Conservation (phyloP, 1,140 invertebrate genomes). For the Drosophila murphyi region DNA sequence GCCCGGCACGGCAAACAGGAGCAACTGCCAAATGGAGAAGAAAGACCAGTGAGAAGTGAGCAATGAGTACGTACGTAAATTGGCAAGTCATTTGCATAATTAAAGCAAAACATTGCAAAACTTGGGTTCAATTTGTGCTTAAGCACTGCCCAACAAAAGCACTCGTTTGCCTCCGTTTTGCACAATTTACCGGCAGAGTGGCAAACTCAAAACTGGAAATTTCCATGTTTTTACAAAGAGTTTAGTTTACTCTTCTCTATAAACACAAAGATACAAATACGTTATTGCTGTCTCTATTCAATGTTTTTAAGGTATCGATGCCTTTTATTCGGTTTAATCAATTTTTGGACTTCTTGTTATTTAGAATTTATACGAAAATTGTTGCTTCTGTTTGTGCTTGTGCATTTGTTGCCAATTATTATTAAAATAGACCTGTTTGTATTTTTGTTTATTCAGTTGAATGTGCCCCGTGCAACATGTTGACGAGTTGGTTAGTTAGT, state of each 20-base stretch:
- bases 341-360: conserved; percentile 33
- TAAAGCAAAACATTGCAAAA: conserved; percentile 69
- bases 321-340: conserved; percentile 36
- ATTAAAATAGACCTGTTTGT: not conserved
- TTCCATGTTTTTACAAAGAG: conserved; percentile 23
- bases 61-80: conserved; percentile 43
- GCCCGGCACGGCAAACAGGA: conserved; percentile 89
- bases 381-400: conserved; percentile 1
- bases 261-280: not conserved
- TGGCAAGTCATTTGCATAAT: conserved; percentile 73
- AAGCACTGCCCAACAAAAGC: conserved; percentile 33
- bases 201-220: conserved; percentile 9
- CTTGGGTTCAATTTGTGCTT: conserved; percentile 46
- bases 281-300: conserved; percentile 4
- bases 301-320: not conserved
- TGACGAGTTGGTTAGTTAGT: not conserved
- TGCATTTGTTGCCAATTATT: conserved; percentile 2
- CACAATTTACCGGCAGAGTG: conserved; percentile 22
- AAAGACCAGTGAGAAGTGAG: not conserved
- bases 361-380: conserved; percentile 39
- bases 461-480: conserved; percentile 15
- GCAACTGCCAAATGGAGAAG: conserved; percentile 85
- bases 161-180: conserved; percentile 35
- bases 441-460: conserved; percentile 13
- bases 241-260: conserved; percentile 2